These are phyloP conservation scores for Alexandromys oeconomus DNA, from an alignment of 2,797 vertebrate species.

Conservation along the genomic window DNA sequence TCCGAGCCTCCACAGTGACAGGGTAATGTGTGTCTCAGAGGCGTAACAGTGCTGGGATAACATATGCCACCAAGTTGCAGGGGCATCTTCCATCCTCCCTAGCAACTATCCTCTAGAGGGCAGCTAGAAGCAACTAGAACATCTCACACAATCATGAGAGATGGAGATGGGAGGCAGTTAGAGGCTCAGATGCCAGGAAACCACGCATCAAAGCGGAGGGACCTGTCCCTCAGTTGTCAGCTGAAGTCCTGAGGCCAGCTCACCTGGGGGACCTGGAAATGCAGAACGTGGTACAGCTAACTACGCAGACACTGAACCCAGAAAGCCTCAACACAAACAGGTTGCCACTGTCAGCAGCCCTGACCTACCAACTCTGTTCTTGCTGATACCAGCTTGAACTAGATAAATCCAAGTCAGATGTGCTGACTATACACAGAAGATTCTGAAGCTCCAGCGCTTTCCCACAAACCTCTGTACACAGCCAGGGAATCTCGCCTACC, in stretches of 20 bases:
- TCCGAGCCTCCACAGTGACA: not conserved
- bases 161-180: not conserved
- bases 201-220: not conserved
- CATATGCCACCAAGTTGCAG: not conserved
- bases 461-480: not conserved
- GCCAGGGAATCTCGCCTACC: not conserved
- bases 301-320: not conserved
- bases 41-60: not conserved
- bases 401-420: not conserved
- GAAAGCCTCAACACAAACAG: not conserved
- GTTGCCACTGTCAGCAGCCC: not conserved
- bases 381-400: not conserved
- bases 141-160: fast-evolving
- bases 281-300: not conserved
- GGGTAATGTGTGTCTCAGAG: not conserved
- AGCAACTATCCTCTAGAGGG: not conserved
- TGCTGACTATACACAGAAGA: not conserved
- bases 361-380: not conserved
- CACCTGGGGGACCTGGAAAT: not conserved
- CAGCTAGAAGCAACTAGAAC: not conserved
- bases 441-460: not conserved
- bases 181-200: not conserved
- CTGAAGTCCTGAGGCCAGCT: not conserved
- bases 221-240: not conserved
- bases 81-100: not conserved